Evolutionary conservation across 1,140 invertebrate species (phyloP), one percentile per base, ranked within the genome.

Genomic region (Penaeus indicus): DNA sequence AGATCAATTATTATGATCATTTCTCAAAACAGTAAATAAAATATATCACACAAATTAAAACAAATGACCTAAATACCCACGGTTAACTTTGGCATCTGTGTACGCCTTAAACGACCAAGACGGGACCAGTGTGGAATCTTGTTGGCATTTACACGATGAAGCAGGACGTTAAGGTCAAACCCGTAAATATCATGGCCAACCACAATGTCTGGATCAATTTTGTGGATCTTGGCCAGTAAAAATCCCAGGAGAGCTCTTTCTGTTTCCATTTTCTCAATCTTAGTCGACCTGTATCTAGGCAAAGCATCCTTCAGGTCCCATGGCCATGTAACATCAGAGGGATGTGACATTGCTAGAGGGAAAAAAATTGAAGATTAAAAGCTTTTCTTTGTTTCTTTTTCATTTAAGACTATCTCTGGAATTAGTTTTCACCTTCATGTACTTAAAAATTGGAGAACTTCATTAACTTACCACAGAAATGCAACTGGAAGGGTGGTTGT

Each of bases 121-220:
- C 97, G 95, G 38, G 97, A 99, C 97, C 98, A 99, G 92, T 97
- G 96, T 0, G 96, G 95, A 79, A 98, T 95, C 92, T 97, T 95
- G 90, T 94, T 93, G 27, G 90, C 75, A n/a, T 95, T 93, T 63
- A 99, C 95, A 77, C 98, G 95, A 90, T 97, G 96, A n/a, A 98
- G 95, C 2, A 99, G 93, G 11, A 98, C 94, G 92, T 97, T 96
- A 84, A 98, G 94, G 92, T 98, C 97, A 93, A 97, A 98, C 16
- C 96, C 96, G 92, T 95, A 95, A 38, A 97, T 94, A 93, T 99
- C 98, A 92, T 99, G 97, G 3, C 98, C 98, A 11, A 99, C 95
- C 78, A 99, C 95, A 19, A 99, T 93, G 94, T 99, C 99, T 0
- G 98, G 97, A 94, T 99, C 98, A 62, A 97, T 93, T 92, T 96